Conservation (phyloP, 1,140 invertebrate genomes). For the Eubasilissa regina region DNA sequence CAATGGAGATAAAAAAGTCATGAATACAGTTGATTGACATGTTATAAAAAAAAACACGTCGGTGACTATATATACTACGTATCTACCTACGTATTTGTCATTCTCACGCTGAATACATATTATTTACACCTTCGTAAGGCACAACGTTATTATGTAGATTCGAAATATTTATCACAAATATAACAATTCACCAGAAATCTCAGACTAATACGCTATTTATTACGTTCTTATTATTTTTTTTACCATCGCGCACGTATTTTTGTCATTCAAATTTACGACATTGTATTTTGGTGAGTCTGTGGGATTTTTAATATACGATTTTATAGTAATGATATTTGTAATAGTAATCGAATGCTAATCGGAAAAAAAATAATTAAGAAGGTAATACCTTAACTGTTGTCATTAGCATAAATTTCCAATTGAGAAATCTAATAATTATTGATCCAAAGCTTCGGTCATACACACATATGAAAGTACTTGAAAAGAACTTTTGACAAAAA, state of each 20-base stretch:
- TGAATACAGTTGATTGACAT: constrained; percentile 30
- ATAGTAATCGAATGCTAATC: background rate
- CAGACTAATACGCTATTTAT: background rate
- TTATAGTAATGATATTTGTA: background rate
- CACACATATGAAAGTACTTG: too few relatives aligned
- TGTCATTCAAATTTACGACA: background rate
- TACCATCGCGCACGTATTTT: background rate
- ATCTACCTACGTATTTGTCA: too few relatives aligned
- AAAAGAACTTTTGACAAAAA: too few relatives aligned
- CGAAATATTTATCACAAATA: background rate
- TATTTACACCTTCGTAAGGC: too few relatives aligned
- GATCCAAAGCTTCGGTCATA: too few relatives aligned
- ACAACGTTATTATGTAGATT: too few relatives aligned
- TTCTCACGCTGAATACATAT: too few relatives aligned
- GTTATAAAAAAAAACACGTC: constrained; percentile 28
- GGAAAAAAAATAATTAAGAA: background rate
- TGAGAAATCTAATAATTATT: background rate
- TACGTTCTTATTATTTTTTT: background rate
- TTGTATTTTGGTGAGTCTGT: background rate
- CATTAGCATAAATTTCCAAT: constrained; percentile 1
- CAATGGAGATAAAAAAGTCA: constrained; percentile 9
- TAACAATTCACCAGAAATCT: background rate
- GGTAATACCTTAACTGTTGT: background rate
- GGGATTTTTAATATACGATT: background rate
- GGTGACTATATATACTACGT: background rate